Evolutionary conservation across 1,140 invertebrate species (phyloP).

Genomic region (Plutomurus gul): DNA sequence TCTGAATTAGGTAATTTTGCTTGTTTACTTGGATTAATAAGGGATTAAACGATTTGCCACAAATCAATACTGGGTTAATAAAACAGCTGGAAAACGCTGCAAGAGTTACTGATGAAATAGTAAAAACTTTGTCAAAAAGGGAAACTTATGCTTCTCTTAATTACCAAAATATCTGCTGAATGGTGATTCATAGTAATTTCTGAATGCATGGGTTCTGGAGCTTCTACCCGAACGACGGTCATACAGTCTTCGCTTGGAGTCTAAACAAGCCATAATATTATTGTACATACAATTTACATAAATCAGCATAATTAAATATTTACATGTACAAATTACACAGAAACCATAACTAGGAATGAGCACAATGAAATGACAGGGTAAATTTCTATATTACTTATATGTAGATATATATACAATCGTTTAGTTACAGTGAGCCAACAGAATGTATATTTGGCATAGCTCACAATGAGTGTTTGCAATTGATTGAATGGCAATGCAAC

Average conservation of each 20-base stretch:
- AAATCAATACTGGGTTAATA: no score
- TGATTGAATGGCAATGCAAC: neutral
- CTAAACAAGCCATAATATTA: constrained; percentile 55
- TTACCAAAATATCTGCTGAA: constrained; percentile 84
- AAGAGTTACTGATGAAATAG: neutral
- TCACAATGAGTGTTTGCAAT: neutral
- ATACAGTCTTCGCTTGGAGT: constrained; percentile 64
- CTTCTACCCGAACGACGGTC: constrained; percentile 62
- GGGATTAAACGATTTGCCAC: no score
- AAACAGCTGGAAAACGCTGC: neutral
- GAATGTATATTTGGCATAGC: neutral
- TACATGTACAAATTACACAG: neutral
- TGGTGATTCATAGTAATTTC: constrained; percentile 79
- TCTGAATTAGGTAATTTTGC: neutral
- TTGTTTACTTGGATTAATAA: no score
- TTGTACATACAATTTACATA: neutral
- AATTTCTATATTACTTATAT: neutral
- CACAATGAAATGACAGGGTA: neutral
- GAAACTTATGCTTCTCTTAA: constrained; percentile 8
- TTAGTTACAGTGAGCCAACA: neutral
- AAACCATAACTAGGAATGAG: neutral
- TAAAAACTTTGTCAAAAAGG: neutral
- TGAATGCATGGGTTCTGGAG: constrained; percentile 61
- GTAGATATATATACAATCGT: neutral
- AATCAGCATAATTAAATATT: neutral